Evolutionary conservation across 92 coral and sea anemone genomes (phyloP), one percentile per base, ranked within the genome.

Genomic region (Muricea muricata): DNA sequence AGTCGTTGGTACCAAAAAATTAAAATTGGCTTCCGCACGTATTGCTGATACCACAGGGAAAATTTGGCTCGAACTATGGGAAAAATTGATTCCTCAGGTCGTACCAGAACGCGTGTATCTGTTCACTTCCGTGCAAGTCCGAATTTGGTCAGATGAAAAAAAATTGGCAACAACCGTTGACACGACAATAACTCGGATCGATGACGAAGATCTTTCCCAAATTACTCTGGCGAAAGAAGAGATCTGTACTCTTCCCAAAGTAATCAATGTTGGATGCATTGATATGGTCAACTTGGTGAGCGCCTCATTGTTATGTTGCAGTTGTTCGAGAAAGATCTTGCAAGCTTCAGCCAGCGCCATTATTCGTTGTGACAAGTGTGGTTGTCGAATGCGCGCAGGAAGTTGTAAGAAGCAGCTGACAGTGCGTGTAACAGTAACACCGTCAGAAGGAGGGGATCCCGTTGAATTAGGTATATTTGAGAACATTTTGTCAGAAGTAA

Each of bases 361-460:
- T 35, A 1, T 67, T 35, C 37, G 74, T 30, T 67, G 74, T 67
- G 74, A 67, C 46, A 67, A 67, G 41, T 67, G 74, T 67, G 74
- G 74, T 1, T 25, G 1, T 14, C 74, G 74, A 67, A 67, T 67
- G 74, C 74, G 74, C 1, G 46, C 21, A 67, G 40, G 5, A 10
- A 21, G 41, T 24, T 67, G 74, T 25, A 21, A 1, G 41, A 67
- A 67, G 40, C 39, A 67, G 46, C 30, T 67, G 46, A 0, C 20
- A 11, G 74, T 35, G 12, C 74, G 37, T 30, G 74, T 67, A 7
- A 21, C n/a, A 9, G 41, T 67, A 25, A 67, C n/a, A 28, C 74
- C 39, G 24, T 35, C 74, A 30, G 1, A 11, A 21, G 74, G 46
- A 24, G 46, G 4, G 41, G 74, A 67, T 25, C 18, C 41, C 15